A percentile compares a stretch with the other conserved stretches of the same genome.
phyloP scores from a whole-genome alignment of 2,113 vertebrate genomes.

The Uria aalge region DNA sequence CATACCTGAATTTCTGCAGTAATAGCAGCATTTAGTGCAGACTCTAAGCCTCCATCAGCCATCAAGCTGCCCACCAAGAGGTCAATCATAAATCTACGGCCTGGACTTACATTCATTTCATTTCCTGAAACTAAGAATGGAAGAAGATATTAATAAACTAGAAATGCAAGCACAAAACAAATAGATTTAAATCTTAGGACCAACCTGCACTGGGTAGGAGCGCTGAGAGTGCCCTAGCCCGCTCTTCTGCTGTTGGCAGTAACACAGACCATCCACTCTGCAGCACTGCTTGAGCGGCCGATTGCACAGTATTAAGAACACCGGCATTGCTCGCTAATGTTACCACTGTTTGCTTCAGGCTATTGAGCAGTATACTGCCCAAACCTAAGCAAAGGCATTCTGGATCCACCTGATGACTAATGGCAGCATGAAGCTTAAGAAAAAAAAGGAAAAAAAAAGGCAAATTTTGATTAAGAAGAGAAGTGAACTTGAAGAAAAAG shows the following conservation, averaged over 20 bases:
- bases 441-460: neutral
- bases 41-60: conserved; percentile 96
- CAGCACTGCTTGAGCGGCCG: conserved; percentile 91
- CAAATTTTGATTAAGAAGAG: neutral
- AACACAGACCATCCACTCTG: conserved; percentile 97
- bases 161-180: neutral
- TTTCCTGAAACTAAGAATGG: conserved; percentile 84
- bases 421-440: conserved; percentile 91
- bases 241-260: conserved; percentile 93
- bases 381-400: conserved; percentile 92
- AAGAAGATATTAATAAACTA: neutral
- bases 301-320: conserved; percentile 91
- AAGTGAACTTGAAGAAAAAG: neutral
- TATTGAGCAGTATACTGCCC: conserved; percentile 91
- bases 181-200: neutral
- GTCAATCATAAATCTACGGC: conserved; percentile 97
- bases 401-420: conserved; percentile 95
- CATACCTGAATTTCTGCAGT: conserved; percentile 96
- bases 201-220: conserved; percentile 91
- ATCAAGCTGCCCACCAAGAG: conserved; percentile 96
- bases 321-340: conserved; percentile 93
- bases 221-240: conserved; percentile 91
- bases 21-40: conserved; percentile 92
- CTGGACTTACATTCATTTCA: conserved; percentile 91
- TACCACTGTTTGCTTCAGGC: conserved; percentile 94